Evolutionary conservation across 2,113 vertebrate species (phyloP).

Genomic region (Okapia johnstoni): DNA sequence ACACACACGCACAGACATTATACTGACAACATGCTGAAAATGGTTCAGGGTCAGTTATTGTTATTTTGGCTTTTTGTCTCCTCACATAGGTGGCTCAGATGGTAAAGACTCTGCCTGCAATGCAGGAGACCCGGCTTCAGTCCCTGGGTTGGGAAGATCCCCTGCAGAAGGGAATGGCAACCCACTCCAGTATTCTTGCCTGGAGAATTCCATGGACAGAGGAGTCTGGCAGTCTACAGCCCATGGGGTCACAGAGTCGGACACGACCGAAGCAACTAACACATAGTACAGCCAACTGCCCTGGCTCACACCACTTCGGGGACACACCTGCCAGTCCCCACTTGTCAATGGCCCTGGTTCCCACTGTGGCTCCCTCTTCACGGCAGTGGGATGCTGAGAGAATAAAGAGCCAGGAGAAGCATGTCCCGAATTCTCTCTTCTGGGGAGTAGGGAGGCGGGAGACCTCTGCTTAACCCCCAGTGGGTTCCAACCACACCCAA

Average conservation of each 20-base stretch:
- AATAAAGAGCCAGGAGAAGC: background rate
- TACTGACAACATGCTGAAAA: background rate
- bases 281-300: fast-evolving
- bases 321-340: background rate
- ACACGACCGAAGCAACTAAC: background rate
- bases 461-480: background rate
- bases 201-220: background rate
- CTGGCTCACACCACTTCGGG: too few relatives aligned
- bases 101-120: background rate
- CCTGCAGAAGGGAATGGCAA: background rate
- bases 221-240: background rate
- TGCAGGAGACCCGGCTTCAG: background rate
- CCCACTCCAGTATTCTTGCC: background rate
- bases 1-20: too few relatives aligned
- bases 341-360: fast-evolving
- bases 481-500: background rate
- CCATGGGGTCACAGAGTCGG: background rate
- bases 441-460: fast-evolving
- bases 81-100: background rate
- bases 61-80: background rate
- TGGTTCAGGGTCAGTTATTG: background rate
- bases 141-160: background rate
- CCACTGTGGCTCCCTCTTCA: background rate
- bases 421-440: fast-evolving
- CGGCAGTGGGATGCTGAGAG: background rate